Percentiles rank a stretch among this genome's conserved stretches.
Evolutionary conservation across 2,797 vertebrate genomes (phyloP).

Genomic region (Sebastes hubbsi): DNA sequence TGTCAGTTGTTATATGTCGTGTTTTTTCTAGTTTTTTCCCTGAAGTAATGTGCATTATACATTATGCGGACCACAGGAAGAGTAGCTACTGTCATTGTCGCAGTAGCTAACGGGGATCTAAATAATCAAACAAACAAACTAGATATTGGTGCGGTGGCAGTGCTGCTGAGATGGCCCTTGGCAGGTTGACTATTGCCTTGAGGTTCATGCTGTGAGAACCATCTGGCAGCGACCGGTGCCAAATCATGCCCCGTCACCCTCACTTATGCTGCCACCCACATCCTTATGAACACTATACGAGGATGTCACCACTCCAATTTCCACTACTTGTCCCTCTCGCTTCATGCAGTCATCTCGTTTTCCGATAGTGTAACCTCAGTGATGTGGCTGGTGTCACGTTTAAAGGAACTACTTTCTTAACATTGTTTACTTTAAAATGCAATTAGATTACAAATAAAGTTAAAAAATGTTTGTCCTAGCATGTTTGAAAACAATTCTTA

Average conservation of each 20-base stretch:
- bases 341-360: not conserved
- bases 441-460: not conserved
- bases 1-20: not conserved
- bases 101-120: not conserved
- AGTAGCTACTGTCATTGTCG: not conserved
- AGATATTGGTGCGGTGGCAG: conserved; percentile 1
- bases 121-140: not conserved
- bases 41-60: not conserved
- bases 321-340: not conserved
- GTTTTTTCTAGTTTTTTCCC: not conserved
- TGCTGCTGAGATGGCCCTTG: conserved; percentile 29
- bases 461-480: no score
- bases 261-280: conserved; percentile 32
- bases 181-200: conserved; percentile 44
- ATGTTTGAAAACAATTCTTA: no score
- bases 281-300: not conserved
- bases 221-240: conserved; percentile 56
- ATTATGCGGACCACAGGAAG: not conserved
- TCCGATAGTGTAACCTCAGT: not conserved
- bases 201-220: conserved; percentile 59
- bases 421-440: not conserved
- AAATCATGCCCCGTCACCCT: conserved; percentile 27
- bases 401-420: not conserved
- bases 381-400: not conserved
- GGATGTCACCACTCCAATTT: not conserved